Evolutionary conservation across 2,113 vertebrate species (phyloP).

Genomic region (Anoplopoma fimbria): DNA sequence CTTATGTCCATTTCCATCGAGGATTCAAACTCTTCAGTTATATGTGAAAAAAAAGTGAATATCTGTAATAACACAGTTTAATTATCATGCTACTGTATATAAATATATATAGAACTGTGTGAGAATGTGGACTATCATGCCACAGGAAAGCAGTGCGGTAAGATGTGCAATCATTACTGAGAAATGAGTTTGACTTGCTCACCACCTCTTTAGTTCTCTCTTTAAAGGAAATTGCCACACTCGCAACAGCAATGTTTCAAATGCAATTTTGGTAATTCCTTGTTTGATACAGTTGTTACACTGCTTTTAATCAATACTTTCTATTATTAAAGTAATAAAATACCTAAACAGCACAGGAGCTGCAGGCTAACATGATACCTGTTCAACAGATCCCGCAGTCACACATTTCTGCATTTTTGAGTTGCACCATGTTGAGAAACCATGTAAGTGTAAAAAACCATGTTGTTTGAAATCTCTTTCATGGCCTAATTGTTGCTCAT

Average conservation of each 20-base stretch:
- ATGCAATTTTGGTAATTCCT: conserved; percentile 12
- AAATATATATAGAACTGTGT: no score
- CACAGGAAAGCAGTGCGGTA: not conserved
- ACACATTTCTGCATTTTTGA: conserved; percentile 13
- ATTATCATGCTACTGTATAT: no score
- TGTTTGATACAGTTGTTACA: conserved; percentile 22
- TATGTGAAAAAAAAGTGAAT: not conserved
- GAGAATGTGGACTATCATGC: not conserved
- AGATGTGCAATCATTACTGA: not conserved
- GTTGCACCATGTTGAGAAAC: not conserved
- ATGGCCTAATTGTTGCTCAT: conserved; percentile 65
- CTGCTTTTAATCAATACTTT: conserved; percentile 48
- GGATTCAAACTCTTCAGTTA: not conserved
- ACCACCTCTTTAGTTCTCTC: not conserved
- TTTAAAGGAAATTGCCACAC: conserved; percentile 31
- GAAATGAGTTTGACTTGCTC: not conserved
- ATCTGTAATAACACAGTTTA: not conserved
- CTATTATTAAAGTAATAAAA: conserved; percentile 38
- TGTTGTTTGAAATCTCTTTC: conserved; percentile 62
- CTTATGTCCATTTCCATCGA: not conserved
- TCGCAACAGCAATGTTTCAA: conserved; percentile 31
- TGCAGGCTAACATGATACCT: conserved; percentile 8
- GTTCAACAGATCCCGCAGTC: conserved; percentile 3
- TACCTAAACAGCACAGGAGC: not conserved
- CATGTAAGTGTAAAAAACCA: not conserved